phyloP scores from a whole-genome alignment of 2,797 vertebrate species.

The Gambusia yucatana region DNA sequence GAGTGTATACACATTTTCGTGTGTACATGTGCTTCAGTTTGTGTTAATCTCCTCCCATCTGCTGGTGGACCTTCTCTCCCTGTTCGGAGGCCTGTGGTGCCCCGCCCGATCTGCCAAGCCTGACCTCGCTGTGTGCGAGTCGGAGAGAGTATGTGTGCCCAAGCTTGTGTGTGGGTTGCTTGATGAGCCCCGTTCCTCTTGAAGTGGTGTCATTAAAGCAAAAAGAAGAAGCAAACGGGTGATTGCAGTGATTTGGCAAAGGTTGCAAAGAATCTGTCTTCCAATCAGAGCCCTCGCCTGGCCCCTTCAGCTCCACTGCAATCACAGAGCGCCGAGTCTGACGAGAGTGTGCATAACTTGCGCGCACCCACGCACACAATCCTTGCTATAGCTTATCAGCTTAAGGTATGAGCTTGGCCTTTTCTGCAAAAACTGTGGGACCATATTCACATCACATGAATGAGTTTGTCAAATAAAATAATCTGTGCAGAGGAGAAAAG shows the following conservation, averaged over 20 bases:
- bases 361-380: not conserved
- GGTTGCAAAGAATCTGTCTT: constrained; percentile 70
- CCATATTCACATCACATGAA: constrained; percentile 20
- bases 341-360: constrained; percentile 30
- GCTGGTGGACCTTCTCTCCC: constrained; percentile 76
- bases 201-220: constrained; percentile 83
- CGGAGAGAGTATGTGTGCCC: constrained; percentile 33
- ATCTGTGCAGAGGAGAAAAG: not conserved
- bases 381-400: constrained; percentile 30
- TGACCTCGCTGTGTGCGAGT: constrained; percentile 61
- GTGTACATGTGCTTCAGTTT: constrained; percentile 53
- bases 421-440: constrained; percentile 27
- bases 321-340: constrained; percentile 71
- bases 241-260: constrained; percentile 83
- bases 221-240: constrained; percentile 77
- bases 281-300: constrained; percentile 77
- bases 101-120: constrained; percentile 68
- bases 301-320: constrained; percentile 73
- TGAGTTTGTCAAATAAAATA: constrained; percentile 1
- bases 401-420: constrained; percentile 40
- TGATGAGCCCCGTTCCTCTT: constrained; percentile 80
- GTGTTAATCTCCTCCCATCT: constrained; percentile 80
- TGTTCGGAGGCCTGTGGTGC: constrained; percentile 64
- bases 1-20: constrained; percentile 25
- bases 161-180: constrained; percentile 46